Conservation (phyloP, 2,113 vertebrate species). For the Spea multiplicata region DNA sequence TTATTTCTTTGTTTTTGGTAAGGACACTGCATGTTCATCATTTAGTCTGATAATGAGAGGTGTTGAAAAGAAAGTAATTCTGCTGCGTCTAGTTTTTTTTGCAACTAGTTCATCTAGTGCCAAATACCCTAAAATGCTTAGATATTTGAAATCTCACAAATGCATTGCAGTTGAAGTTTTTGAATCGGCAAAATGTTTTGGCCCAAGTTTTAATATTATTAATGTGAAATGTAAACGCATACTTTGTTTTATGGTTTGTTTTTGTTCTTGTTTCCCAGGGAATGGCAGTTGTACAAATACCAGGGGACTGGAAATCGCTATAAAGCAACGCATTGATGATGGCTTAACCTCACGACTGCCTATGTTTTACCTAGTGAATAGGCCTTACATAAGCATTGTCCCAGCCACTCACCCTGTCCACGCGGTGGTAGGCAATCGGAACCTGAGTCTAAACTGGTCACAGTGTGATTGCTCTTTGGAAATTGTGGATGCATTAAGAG, state of each 20-base stretch:
- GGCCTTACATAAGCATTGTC: constrained; percentile 75
- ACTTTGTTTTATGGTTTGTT: not conserved
- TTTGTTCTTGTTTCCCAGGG: constrained; percentile 62
- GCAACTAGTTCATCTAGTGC: no score
- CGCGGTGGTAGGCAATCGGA: constrained; percentile 47
- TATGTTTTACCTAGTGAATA: constrained; percentile 80
- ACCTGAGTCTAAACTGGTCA: constrained; percentile 82
- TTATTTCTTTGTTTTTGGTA: no score
- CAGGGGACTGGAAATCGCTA: constrained; percentile 78
- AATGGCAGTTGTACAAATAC: constrained; percentile 69
- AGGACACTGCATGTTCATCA: no score
- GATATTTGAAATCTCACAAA: no score
- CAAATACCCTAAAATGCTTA: no score
- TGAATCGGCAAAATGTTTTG: no score
- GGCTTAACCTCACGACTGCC: constrained; percentile 79
- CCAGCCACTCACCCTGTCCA: constrained; percentile 58
- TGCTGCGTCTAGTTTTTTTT: no score
- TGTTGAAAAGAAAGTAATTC: no score
- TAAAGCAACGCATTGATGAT: constrained; percentile 81
- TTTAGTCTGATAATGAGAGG: no score
- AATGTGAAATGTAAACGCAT: not conserved
- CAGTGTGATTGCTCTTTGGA: constrained; percentile 80
- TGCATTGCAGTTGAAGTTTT: no score
- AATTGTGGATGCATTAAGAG: constrained; percentile 80
- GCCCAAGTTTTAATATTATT: no score